Conservation (phyloP, 2,113 vertebrate genomes). For the Picathartes gymnocephalus region DNA sequence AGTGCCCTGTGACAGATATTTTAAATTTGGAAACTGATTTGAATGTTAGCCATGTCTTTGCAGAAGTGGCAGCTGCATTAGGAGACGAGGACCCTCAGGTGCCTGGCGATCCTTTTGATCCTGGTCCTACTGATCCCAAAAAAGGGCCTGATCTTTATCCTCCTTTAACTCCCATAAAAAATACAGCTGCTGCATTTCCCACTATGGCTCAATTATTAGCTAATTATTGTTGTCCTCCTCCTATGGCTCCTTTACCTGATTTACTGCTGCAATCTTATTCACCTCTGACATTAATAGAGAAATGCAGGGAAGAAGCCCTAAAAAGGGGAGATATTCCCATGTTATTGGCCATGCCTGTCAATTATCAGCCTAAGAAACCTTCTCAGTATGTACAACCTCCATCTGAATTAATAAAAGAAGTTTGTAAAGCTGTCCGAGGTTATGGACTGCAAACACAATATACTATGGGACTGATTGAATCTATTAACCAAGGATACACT, state of each 20-base stretch:
- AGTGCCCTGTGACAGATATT: background rate
- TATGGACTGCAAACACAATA: background rate
- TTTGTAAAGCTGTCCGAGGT: background rate
- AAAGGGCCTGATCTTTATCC: background rate
- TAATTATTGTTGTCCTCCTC: background rate
- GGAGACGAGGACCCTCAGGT: background rate
- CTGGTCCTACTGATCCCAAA: background rate
- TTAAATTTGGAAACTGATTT: background rate
- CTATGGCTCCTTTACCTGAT: background rate
- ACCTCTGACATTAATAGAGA: fast-evolving
- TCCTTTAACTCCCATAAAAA: background rate
- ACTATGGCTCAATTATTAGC: background rate
- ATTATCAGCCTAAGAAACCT: background rate
- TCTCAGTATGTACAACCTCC: background rate
- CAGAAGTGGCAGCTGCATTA: background rate
- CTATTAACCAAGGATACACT: background rate
- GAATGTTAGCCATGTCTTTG: background rate
- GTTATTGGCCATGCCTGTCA: background rate
- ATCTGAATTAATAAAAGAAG: background rate
- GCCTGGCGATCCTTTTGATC: background rate
- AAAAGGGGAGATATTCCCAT: background rate
- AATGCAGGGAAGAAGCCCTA: background rate
- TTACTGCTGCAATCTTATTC: background rate
- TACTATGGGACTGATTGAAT: too few relatives aligned
- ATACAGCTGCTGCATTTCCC: background rate